Base-by-base conservation (phyloP, 1,140 invertebrate genomes). In the Drosophila fuyamai region DNA sequence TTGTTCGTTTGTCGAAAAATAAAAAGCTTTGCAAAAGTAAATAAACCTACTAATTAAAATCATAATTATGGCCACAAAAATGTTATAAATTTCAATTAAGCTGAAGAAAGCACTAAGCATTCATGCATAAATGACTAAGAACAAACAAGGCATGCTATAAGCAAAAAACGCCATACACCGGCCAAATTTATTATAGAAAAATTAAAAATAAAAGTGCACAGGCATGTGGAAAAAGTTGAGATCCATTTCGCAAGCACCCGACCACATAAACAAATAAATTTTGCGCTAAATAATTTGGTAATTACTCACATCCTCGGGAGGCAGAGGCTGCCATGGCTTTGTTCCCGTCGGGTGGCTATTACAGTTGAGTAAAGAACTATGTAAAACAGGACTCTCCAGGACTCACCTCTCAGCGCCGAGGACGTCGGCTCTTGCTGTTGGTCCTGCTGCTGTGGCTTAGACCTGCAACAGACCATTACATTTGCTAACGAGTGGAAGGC, bases 231-330 rank as follows among this genome's bases (percentile, higher is more conserved):
- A 74, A 90, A 81, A 79, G 85, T 79, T 73, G 67, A 79, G 75
- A 89, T 84, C 82, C 90, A 81, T 91, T 91, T 90, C 53, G 70
- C 18, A 77, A 58, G 70, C 90, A 91, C 62, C 90, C 86, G 77
- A 84, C 78, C 91, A 79, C 66, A 81, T 73, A 92, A 78, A 74
- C 91, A 92, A 91, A 92, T 81, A 92, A 92, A 92, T 89, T 91
- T 92, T 92, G 79, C 90, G 88, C 88, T 92, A 92, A 92, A 92
- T 92, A 92, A 92, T 92, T 92, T 92, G 90, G 92, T 88, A 92
- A 92, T 92, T 92, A 92, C 91, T 92, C 90, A 92, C 90, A 92
- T 92, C 73, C 84, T 67, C 48, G 47, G n/a, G 43, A 44, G 48
- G 47, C 12, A 36, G 59, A 16, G 47, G 58, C 43, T 14, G 13